These are phyloP conservation scores for Oreochromis aureus DNA, from an alignment of 2,113 vertebrate genomes.

Conservation along the genomic window DNA sequence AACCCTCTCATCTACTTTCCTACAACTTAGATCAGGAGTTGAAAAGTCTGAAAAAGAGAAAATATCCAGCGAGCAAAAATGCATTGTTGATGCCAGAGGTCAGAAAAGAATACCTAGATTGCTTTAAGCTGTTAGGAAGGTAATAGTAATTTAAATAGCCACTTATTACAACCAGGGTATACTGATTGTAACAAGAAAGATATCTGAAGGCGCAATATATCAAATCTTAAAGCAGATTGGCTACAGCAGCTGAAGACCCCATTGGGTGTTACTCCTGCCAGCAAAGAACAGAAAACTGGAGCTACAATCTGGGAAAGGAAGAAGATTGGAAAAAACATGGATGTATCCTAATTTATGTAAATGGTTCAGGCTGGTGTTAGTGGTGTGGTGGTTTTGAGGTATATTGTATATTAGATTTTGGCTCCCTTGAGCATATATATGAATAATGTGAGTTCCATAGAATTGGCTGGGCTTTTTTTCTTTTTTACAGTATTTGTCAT, in stretches of 20 bases:
- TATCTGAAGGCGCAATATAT: background rate
- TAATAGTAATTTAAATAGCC: background rate
- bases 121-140: background rate
- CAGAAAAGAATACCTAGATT: background rate
- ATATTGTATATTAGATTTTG: background rate
- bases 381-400: background rate
- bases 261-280: background rate
- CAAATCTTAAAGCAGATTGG: background rate
- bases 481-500: background rate
- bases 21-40: background rate
- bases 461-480: rapidly evolving
- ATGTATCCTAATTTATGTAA: background rate
- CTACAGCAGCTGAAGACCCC: background rate
- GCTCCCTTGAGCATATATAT: background rate
- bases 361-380: background rate
- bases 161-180: background rate
- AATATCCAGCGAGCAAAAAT: background rate
- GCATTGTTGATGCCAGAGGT: background rate
- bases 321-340: background rate
- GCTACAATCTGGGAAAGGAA: background rate
- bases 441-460: background rate
- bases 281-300: background rate
- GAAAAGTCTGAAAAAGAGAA: background rate
- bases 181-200: background rate
- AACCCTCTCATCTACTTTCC: background rate